Percentiles rank a stretch among this genome's conserved stretches.
Conservation (phyloP, 2,113 vertebrate species). For the Ictalurus punctatus region DNA sequence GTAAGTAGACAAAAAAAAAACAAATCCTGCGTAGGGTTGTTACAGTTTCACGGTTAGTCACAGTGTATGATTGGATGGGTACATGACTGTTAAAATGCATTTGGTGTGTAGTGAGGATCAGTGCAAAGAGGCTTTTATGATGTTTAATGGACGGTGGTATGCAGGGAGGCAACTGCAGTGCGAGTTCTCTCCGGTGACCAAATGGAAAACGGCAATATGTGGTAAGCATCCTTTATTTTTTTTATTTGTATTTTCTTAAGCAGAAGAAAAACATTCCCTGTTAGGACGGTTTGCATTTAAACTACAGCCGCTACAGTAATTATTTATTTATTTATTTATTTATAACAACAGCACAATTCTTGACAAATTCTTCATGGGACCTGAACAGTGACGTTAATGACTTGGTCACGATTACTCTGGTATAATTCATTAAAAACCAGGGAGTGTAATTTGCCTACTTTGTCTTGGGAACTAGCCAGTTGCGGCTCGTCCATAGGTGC, state of each 20-base stretch:
- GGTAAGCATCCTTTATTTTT: conserved; percentile 69
- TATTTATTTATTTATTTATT: neutral
- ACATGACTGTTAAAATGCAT: neutral
- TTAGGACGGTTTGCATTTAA: neutral
- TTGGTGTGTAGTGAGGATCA: conserved; percentile 83
- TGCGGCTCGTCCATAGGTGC: neutral
- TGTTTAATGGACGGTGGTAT: conserved; percentile 95
- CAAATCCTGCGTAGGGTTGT: neutral
- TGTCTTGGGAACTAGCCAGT: neutral
- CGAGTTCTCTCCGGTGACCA: conserved; percentile 91
- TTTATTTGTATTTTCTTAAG: neutral
- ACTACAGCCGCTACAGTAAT: neutral
- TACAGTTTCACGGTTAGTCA: neutral
- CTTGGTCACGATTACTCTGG: neutral
- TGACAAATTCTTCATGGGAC: neutral
- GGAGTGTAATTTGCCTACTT: neutral
- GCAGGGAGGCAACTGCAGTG: conserved; percentile 94
- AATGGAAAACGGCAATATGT: conserved; percentile 98
- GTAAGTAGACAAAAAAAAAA: conserved; percentile 73
- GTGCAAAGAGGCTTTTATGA: conserved; percentile 84
- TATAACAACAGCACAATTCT: neutral
- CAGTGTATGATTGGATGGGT: neutral
- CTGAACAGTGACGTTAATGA: neutral
- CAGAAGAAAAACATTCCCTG: neutral
- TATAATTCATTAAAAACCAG: neutral